Base-by-base conservation (phyloP, 1,140 invertebrate species). In the Steinernema khuongi region DNA sequence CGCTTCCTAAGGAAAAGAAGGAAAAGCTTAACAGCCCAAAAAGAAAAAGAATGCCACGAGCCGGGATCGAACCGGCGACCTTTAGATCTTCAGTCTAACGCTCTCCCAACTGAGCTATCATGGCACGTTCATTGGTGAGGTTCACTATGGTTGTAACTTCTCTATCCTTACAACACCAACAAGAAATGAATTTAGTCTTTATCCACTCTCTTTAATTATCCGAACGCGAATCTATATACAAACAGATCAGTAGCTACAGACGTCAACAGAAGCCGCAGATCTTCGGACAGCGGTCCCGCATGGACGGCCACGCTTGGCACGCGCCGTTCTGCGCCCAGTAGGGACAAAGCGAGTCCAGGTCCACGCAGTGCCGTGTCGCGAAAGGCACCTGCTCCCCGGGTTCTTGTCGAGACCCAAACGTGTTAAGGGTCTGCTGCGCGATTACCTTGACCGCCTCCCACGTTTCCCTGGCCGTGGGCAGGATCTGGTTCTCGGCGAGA, bases 381-480 rank as follows among this genome's bases (percentile, higher is more conserved):
- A 68, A 22, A 17, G 26, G 36, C 0, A 36, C 22, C 43, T 77
- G 76, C 44, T 11, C 70, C 68, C 14, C 68, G 43, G 41, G 36
- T 36, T 36, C 43, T 31, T 22, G 28, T 68, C 18, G 71, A 29
- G 1, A 32, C 19, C 28, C 30, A 73, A 36, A 81, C 17, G 66
- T 73, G 18, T 29, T 19, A 1, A 85, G 28, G 7, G 84, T 83
- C 44, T 84, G 79, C 4, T 70, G 44, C n/a, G 91, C 92, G 36
- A 94, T 88, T 0, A 91, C 90, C 81, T 91, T 89, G 18, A 94
- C 87, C 7, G 87, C 93, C 18, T 90, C 91, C 81, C 91, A 90
- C 18, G 91, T 92, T 87, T 96, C 93, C 77, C 90, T 89, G 4
- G 91, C 92, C 1, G 92, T 92, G 0, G 90, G 90, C 66, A 91